Base-by-base conservation (phyloP, 2,113 vertebrate genomes). In the Carassius carassius region DNA sequence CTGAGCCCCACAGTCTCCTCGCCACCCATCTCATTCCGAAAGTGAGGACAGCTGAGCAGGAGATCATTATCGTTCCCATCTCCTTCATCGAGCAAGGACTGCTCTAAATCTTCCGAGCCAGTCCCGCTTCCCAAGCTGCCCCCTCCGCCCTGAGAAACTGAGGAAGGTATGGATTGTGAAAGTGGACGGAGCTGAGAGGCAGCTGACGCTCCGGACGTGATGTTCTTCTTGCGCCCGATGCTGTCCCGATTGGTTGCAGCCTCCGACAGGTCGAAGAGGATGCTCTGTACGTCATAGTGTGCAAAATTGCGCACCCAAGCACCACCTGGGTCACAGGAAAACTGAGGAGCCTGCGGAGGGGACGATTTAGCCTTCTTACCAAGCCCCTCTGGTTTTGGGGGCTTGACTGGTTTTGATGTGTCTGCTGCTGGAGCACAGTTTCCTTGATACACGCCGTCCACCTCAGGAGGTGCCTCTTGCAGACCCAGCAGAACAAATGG, bases 241-340 rank as follows among this genome's bases (percentile, higher is more conserved):
- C 93, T 95, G 90, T 89, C 94, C 76, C 95, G 94, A 86, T 93
- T 95, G 41, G 91, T 92, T 56, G 93, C 94, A 0, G 90, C 95
- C 86, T 94, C 94, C 0, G 90, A 92, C 21, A 95, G 94, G 87
- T 98, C 96, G 6, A 98, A 97, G 54, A 97, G 92, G 88, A 98
- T 95, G 90, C 97, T 98, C 90, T 98, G 97, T 25, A 97, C 95
- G 0, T 98, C 97, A 1, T 97, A 96, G 91, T 98, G 97, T 81
- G 96, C 97, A 85, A 98, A 95, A 92, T 95, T 95, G 84, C 95
- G 94, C 63, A 96, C 95, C 94, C 95, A 96, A 1, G 94, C 90
- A 10, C 93, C 95, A 0, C 92, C 91, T 0, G 86, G 91, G 75
- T 90, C 0, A 87, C 86, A 44, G 1, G 89, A 89, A 35, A 90